Evolutionary conservation across 1,140 invertebrate species (phyloP).

Genomic region (Dreissena rostriformis): DNA sequence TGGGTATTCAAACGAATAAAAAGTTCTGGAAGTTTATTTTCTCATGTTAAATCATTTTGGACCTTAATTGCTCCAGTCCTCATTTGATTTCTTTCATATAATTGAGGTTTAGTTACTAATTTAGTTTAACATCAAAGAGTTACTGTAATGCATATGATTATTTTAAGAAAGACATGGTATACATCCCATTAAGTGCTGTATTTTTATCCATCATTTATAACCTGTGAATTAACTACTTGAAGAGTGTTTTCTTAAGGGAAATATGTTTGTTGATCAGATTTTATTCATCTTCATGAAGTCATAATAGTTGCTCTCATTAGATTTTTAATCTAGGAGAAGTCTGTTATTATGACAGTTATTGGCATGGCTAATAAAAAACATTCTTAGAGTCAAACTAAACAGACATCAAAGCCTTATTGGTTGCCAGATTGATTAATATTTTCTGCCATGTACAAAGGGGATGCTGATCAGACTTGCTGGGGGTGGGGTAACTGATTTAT

Average conservation of each 20-base stretch:
- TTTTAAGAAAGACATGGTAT: too few relatives aligned
- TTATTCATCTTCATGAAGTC: background rate
- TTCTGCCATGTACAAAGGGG: conserved; percentile 4
- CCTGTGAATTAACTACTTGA: too few relatives aligned
- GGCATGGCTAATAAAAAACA: conserved; percentile 26
- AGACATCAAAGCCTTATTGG: conserved; percentile 27
- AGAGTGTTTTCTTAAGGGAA: background rate
- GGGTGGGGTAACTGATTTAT: conserved; percentile 28
- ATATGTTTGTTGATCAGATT: background rate
- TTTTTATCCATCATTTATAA: too few relatives aligned
- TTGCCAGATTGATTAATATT: conserved; percentile 29
- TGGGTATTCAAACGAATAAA: too few relatives aligned
- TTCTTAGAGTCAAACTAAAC: conserved; percentile 9
- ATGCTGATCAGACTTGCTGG: conserved; percentile 8
- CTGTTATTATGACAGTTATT: conserved; percentile 51
- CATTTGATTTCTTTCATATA: too few relatives aligned
- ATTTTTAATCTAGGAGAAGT: background rate
- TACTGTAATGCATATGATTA: too few relatives aligned
- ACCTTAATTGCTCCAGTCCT: too few relatives aligned
- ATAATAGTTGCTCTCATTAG: background rate
- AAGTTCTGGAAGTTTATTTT: too few relatives aligned
- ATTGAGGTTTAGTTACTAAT: too few relatives aligned
- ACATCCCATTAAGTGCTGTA: too few relatives aligned
- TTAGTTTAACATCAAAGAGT: too few relatives aligned
- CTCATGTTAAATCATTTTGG: too few relatives aligned